Evolutionary conservation across 1,140 invertebrate genomes (phyloP).

Genomic region (Armadillidium nasatum): DNA sequence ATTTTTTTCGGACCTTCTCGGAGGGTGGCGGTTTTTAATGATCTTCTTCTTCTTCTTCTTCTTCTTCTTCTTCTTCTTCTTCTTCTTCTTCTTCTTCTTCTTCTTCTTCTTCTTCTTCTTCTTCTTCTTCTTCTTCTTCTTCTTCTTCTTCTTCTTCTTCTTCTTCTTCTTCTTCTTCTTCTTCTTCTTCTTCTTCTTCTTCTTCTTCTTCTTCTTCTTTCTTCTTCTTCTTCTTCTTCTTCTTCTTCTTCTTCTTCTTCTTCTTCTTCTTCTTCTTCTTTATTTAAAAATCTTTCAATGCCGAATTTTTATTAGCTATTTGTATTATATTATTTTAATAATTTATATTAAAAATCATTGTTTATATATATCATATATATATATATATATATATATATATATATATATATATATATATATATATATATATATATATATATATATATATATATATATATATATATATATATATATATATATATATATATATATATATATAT

Average conservation of each 20-base stretch:
- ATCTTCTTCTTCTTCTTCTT: constrained; percentile 9
- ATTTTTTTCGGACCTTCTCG: neutral
- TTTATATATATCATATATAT: neutral
- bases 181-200: neutral
- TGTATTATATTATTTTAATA: neutral
- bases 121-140: neutral
- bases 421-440: constrained; percentile 11
- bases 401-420: neutral
- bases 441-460: constrained; percentile 13
- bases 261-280: neutral
- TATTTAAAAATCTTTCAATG: neutral
- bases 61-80: constrained; percentile 4
- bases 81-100: constrained; percentile 4
- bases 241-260: neutral
- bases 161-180: neutral
- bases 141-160: neutral
- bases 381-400: neutral
- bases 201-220: neutral
- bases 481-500: neutral
- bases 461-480: neutral
- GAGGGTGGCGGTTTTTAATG: neutral
- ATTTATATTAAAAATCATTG: neutral
- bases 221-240: neutral
- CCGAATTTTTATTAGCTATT: neutral
- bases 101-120: constrained; percentile 7